Evolutionary conservation across 2,797 vertebrate species (phyloP).

Genomic region (Bufotes viridis): DNA sequence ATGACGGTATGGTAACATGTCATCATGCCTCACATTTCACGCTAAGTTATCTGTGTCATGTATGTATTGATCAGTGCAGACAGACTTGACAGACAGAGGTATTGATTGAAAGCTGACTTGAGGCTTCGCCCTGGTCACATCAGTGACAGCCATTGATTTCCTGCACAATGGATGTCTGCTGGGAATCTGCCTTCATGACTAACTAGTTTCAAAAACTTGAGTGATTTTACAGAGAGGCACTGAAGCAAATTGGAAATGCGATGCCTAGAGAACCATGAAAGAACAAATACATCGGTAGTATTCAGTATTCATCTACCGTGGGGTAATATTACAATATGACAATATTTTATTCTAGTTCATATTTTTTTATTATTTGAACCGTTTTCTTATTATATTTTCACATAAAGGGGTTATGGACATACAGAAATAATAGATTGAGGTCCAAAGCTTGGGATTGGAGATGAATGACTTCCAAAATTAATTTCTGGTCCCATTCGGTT

Average conservation of each 20-base stretch:
- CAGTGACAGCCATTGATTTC: constrained; percentile 22
- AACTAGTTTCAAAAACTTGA: not conserved
- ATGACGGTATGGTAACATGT: constrained; percentile 68
- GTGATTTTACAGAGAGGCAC: not conserved
- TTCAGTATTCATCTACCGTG: not conserved
- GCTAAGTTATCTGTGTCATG: not conserved
- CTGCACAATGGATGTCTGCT: not conserved
- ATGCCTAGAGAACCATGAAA: not conserved
- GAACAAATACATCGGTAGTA: not conserved
- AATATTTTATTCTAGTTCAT: not conserved
- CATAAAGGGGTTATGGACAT: not conserved
- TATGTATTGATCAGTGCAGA: constrained; percentile 20
- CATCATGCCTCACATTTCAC: not conserved
- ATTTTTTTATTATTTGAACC: not conserved
- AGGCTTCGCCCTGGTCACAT: constrained; percentile 8
- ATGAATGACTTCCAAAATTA: no score
- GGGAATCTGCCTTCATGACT: not conserved
- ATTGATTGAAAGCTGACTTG: constrained; percentile 22
- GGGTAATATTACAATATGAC: not conserved
- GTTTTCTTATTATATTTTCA: not conserved
- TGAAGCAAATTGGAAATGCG: not conserved
- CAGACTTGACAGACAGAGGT: constrained; percentile 9
- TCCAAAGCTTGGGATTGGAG: no score
- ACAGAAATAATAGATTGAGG: not conserved
- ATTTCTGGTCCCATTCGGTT: no score